Conservation (phyloP, 2,888 invertebrate species). For the Carpatolechia fugitivella region DNA sequence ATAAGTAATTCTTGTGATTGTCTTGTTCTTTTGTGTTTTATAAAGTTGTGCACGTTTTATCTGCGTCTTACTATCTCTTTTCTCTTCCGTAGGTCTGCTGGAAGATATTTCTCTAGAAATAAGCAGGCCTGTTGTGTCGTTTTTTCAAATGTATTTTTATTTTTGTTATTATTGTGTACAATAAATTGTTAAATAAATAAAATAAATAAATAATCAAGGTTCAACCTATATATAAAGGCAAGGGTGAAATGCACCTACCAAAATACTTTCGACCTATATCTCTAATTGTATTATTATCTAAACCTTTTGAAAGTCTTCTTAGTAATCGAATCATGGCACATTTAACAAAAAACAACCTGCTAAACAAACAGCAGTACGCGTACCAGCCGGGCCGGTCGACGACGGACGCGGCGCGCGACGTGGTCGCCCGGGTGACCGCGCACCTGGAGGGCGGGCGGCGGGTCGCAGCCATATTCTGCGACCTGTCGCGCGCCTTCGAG, state of each 20-base stretch:
- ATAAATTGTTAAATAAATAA: no score
- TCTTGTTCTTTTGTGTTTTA: no score
- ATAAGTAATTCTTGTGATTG: no score
- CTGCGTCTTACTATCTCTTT: no score
- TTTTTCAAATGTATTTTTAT: no score
- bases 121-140: no score
- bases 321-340: conserved; percentile 2
- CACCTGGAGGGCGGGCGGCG: conserved; percentile 11
- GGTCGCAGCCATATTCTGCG: conserved; percentile 14
- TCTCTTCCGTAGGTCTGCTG: no score
- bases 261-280: conserved; percentile 13
- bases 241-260: conserved; percentile 2
- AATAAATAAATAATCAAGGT: no score
- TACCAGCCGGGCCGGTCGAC: conserved; percentile 14
- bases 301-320: not conserved
- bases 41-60: no score
- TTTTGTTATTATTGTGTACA: no score
- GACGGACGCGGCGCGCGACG: conserved; percentile 11
- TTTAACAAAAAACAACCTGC: not conserved
- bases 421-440: not conserved
- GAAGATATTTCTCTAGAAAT: no score
- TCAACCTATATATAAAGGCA: conserved; percentile 12
- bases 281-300: not conserved
- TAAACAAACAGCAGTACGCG: conserved; percentile 14
- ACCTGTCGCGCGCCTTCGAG: conserved; percentile 15